phyloP scores from a whole-genome alignment of 1,140 invertebrate genomes.

The Neodiprion lecontei region DNA sequence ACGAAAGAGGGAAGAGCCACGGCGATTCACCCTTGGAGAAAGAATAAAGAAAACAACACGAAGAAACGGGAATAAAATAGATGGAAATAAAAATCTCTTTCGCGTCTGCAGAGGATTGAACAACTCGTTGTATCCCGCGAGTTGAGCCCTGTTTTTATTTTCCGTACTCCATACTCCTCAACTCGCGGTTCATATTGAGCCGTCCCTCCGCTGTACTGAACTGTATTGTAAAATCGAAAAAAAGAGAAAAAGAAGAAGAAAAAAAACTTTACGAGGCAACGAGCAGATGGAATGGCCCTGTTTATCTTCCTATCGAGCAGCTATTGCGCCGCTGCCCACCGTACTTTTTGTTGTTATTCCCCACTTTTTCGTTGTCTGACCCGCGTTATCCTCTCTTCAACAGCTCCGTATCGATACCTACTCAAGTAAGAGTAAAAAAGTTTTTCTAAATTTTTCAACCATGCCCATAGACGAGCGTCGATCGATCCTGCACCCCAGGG shows the following conservation, averaged over 20 bases:
- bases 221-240: too few species aligned
- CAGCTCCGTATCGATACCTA: too few species aligned
- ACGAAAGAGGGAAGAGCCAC: neutral
- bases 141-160: neutral
- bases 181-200: neutral
- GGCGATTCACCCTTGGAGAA: too few species aligned
- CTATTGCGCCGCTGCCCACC: neutral
- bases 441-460: neutral
- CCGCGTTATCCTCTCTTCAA: neutral
- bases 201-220: too few species aligned
- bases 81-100: neutral
- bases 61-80: neutral
- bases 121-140: neutral
- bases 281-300: slow-evolving; percentile 1
- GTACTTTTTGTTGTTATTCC: neutral
- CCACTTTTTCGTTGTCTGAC: slow-evolving; percentile 4
- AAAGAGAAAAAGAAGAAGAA: neutral
- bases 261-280: neutral
- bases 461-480: too few species aligned
- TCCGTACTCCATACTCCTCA: neutral
- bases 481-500: neutral
- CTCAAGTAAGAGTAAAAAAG: neutral
- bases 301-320: neutral
- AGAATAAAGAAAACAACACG: too few species aligned
- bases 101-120: neutral